phyloP scores from a whole-genome alignment of 1,140 invertebrate species.

The Papilio machaon region DNA sequence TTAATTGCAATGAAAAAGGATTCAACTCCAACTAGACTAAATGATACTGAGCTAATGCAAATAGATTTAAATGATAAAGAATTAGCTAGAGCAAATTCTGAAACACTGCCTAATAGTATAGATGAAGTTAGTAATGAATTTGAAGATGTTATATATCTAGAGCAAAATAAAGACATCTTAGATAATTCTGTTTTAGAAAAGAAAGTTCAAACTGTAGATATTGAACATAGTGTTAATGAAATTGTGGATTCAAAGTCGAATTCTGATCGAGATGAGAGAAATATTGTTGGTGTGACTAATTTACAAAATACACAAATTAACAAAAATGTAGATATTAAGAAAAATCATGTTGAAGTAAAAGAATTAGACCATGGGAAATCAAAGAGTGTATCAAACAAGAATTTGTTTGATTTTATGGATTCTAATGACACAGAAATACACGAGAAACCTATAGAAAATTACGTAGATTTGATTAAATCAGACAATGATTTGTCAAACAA shows the following conservation, averaged over 20 bases:
- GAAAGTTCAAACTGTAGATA: not conserved
- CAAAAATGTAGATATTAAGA: not conserved
- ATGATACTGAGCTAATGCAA: not conserved
- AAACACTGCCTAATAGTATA: not conserved
- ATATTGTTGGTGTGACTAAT: not conserved
- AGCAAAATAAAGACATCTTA: not conserved
- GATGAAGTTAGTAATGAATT: not conserved
- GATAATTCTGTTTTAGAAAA: not conserved
- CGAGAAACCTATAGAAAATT: too few species aligned
- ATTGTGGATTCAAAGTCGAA: not conserved
- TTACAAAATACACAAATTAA: not conserved
- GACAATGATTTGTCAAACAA: too few species aligned
- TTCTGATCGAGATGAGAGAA: not conserved
- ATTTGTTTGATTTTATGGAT: not conserved
- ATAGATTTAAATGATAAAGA: conserved; percentile 5
- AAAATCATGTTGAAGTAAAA: not conserved
- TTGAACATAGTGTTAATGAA: not conserved
- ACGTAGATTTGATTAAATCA: too few species aligned
- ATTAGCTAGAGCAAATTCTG: not conserved
- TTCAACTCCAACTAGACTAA: not conserved
- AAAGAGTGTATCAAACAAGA: not conserved
- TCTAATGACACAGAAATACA: not conserved
- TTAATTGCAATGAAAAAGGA: not conserved
- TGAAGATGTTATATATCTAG: not conserved
- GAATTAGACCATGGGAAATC: not conserved